phyloP scores from a whole-genome alignment of 2,888 invertebrate species.

The Lordiphosa andalusiaca region DNA sequence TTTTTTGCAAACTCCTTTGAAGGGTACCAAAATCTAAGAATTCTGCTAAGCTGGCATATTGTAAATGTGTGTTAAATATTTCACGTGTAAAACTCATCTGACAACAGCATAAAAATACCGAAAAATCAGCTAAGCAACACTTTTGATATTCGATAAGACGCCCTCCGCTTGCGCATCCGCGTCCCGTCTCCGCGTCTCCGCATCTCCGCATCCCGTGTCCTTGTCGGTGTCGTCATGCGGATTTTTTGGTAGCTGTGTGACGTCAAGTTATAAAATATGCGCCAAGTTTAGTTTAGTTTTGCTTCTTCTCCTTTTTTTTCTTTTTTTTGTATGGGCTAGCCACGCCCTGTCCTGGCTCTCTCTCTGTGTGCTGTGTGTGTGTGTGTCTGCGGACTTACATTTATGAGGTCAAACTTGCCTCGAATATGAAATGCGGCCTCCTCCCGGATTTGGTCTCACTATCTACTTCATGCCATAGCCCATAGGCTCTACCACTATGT shows the following conservation, averaged over 20 bases:
- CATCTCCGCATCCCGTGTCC: no score
- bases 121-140: conserved; percentile 61
- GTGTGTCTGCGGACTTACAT: conserved; percentile 2
- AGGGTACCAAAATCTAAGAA: no score
- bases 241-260: conserved; percentile 41
- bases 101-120: conserved; percentile 38
- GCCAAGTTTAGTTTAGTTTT: conserved; percentile 50
- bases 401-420: not conserved
- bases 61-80: conserved; percentile 21
- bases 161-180: not conserved
- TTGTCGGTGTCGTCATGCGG: conserved; percentile 41
- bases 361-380: not conserved
- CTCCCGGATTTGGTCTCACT: no score
- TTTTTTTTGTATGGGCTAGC: conserved; percentile 35
- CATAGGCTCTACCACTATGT: conserved; percentile 5
- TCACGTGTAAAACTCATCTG: conserved; percentile 50
- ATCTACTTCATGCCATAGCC: no score
- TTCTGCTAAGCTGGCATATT: not conserved
- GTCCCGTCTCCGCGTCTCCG: no score
- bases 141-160: conserved; percentile 68
- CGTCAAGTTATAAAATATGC: conserved; percentile 69
- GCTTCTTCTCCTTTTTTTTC: not conserved
- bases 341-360: conserved; percentile 51
- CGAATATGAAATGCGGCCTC: no score
- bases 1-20: no score